Base-by-base conservation (phyloP, 2,888 invertebrate genomes). In the Danaus chrysippus region DNA sequence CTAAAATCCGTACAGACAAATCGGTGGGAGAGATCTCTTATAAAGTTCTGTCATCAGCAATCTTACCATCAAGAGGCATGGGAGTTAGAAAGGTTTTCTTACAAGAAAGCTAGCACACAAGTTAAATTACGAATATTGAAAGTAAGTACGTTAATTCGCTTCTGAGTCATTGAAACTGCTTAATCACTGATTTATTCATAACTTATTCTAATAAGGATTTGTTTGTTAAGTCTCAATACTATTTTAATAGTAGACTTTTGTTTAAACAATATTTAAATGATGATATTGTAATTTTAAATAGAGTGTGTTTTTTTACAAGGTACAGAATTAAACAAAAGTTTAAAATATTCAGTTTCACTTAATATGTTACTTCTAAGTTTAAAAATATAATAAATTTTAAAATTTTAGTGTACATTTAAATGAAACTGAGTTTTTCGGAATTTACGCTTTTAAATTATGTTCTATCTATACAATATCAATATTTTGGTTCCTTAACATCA, bases 61-160 rank as follows among this genome's bases (percentile, higher is more conserved):
- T 97, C 97, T 77, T 95, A 95, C 70, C 95, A 95, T 69, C 96
- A 97, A 78, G 98, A 98, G 92, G 98, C 96, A 62, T 98, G 98
- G 98, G 98, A 98, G 91, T 92, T 99, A 62, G 98, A 98, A 84
- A 93, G 98, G 71, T 98, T 98, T 91, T 98, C 98, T 46, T 99
- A 98, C 88, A 97, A 96, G 82, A 97, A 98, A 87, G 94, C 97
- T 69, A 95, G 96, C 75, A 92, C 97, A 58, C 93, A 94, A 74
- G 95, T 98, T 12, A 99, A 99, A 92, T 92, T 99, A 65, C 93
- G 96, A 71, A 93, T 97, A 73, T 92, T 99, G 63, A 97, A 98
- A 93, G 98, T 98, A 93, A 83, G 81, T 76, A 57, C 56, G 56
- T 61, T 54, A 10, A 5, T 49, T 8, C 17, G 3, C 17, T 49